These are phyloP conservation scores for Hippoglossus stenolepis DNA, from an alignment of 2,113 vertebrate species.

Conservation along the genomic window DNA sequence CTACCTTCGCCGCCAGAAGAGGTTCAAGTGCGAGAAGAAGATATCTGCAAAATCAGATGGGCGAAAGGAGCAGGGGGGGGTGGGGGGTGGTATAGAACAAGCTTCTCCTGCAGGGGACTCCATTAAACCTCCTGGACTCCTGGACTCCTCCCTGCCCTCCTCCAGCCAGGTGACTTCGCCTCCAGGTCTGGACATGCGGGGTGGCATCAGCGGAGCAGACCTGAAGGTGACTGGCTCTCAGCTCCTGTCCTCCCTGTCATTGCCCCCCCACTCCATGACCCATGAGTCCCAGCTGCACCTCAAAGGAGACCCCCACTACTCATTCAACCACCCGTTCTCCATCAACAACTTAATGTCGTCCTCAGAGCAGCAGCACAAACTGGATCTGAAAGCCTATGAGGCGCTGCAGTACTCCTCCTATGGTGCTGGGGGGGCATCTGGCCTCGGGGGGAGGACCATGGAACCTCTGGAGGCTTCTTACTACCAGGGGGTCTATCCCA, in stretches of 20 bases:
- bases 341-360: conserved; percentile 99
- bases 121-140: conserved; percentile 80
- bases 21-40: conserved; percentile 97
- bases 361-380: conserved; percentile 97
- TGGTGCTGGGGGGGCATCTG: conserved; percentile 83
- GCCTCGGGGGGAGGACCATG: conserved; percentile 86
- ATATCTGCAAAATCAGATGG: conserved; percentile 80
- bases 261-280: conserved; percentile 86
- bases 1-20: conserved; percentile 96
- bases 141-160: conserved; percentile 83
- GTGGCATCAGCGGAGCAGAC: conserved; percentile 78
- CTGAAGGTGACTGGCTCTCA: conserved; percentile 86
- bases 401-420: conserved; percentile 94
- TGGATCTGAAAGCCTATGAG: conserved; percentile 99
- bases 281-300: conserved; percentile 94
- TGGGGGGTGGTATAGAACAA: conserved; percentile 45
- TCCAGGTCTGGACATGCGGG: conserved; percentile 80
- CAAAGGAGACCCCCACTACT: conserved; percentile 96
- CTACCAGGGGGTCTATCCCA: conserved; percentile 98
- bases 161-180: conserved; percentile 84
- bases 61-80: conserved; percentile 79
- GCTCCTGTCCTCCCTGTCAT: conserved; percentile 85
- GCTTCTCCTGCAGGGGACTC: conserved; percentile 82
- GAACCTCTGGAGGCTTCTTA: conserved; percentile 95
- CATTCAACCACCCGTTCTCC: conserved; percentile 99